Base-by-base conservation (phyloP, 2,888 invertebrate genomes). In the Sisyra terminalis region DNA sequence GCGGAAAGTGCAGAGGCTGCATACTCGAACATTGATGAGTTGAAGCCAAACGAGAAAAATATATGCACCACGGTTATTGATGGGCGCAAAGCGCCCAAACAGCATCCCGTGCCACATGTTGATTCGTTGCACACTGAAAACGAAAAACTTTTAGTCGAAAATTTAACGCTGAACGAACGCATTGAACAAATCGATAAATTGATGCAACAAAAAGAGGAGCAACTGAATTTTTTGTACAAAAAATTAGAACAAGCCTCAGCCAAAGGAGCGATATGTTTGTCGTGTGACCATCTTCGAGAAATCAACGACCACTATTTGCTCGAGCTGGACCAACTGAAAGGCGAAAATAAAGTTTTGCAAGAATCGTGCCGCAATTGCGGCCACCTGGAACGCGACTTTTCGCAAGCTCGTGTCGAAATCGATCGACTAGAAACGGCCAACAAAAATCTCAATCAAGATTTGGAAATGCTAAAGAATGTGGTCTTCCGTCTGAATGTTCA, bases 401-500 rank as follows among this genome's bases (percentile, higher is more conserved):
- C 67, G 51, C 68, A 65, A 45, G 57, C 65, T 0, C 69, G 64
- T 50, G 64, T 64, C 1, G 63, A 73, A 5, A 58, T 71, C 30
- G 61, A 66, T 36, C 64, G 64, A 50, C 58, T 71, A 10, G 59
- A 66, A 31, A 67, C 66, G 1, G 69, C 71, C 29, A 80, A 78
- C 54, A 54, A 59, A 8, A 66, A 74, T 18, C 57, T 79, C 2
- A 67, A 64, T 39, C 74, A 75, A 48, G 86, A 87, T 53, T 66
- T 83, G 55, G 66, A 69, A 39, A 78, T 85, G 56, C 60, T 86
- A 45, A 86, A 87, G 59, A 81, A 78, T 49, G 72, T 86, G 0
- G 71, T 86, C 4, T 85, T 81, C 52, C 78, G 81, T 42, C 56
- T 86, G 16, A 86, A 86, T 56, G 73, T 79, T 1, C 84, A 86